Percentiles rank a stretch among this genome's conserved stretches.
These are phyloP conservation scores for Cavia aperea DNA, from an alignment of 2,113 vertebrate genomes.

Conservation along the genomic window DNA sequence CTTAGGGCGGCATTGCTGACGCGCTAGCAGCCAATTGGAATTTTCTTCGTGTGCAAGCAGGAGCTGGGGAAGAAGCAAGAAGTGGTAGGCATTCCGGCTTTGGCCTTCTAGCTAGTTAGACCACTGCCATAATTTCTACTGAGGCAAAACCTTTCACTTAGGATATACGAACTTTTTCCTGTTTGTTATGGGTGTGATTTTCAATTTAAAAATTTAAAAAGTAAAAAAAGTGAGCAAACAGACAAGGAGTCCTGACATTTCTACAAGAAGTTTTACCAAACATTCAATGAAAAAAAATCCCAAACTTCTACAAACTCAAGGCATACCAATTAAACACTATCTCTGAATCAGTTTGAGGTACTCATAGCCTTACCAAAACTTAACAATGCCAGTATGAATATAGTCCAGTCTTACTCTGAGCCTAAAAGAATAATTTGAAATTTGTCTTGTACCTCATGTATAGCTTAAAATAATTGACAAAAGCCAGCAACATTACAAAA, in stretches of 20 bases:
- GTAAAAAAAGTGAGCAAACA: not conserved
- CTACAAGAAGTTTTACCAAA: slow-evolving; percentile 8
- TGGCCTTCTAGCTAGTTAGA: too few species aligned
- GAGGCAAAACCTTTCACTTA: not conserved
- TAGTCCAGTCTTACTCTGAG: not conserved
- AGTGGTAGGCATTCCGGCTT: too few species aligned
- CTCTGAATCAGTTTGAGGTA: not conserved
- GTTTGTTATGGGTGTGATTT: not conserved
- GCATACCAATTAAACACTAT: not conserved
- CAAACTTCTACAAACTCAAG: not conserved
- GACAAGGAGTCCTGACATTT: not conserved
- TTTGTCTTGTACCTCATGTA: slow-evolving; percentile 7
- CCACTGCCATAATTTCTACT: too few species aligned
- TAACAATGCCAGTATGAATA: not conserved
- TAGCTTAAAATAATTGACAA: slow-evolving; percentile 1
- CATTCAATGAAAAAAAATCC: slow-evolving; percentile 29
- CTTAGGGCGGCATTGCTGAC: too few species aligned
- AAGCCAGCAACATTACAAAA: not conserved
- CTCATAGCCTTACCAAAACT: slow-evolving; percentile 22
- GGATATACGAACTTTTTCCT: not conserved
- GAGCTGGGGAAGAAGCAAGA: too few species aligned
- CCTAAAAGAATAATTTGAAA: not conserved
- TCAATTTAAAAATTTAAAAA: slow-evolving; percentile 37
- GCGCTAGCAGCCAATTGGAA: too few species aligned
- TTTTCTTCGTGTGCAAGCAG: too few species aligned